Conservation (phyloP, 2,113 vertebrate species). For the Pterophyllum scalare region DNA sequence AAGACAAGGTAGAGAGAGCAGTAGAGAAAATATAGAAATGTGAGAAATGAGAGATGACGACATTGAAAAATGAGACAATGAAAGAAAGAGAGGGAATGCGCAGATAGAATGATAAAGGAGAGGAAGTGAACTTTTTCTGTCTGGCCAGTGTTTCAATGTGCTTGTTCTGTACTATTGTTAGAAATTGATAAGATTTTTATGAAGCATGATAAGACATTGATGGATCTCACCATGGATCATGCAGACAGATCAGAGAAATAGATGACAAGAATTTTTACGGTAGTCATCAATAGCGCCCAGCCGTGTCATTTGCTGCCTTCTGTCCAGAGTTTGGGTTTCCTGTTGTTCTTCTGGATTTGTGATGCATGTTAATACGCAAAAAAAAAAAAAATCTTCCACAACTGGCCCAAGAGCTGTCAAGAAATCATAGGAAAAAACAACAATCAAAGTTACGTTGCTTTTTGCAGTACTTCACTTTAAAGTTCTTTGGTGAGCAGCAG, state of each 20-base stretch:
- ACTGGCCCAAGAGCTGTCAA: neutral
- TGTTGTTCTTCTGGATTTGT: constrained; percentile 2
- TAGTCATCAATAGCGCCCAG: constrained; percentile 30
- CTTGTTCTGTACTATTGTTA: constrained; percentile 75
- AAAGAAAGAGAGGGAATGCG: constrained; percentile 52
- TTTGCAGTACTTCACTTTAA: neutral
- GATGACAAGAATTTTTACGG: constrained; percentile 21
- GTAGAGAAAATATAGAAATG: constrained; percentile 56
- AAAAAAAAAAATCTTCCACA: neutral
- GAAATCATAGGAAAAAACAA: neutral
- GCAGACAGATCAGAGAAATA: constrained; percentile 60
- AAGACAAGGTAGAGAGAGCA: constrained; percentile 35
- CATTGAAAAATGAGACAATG: constrained; percentile 75
- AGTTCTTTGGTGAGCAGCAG: neutral
- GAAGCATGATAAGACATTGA: constrained; percentile 73
- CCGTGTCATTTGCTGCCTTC: neutral
- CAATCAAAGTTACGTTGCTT: neutral
- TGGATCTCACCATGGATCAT: constrained; percentile 75
- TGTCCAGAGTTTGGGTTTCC: neutral
- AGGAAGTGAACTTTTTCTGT: constrained; percentile 62
- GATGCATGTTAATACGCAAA: neutral
- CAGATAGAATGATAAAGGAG: constrained; percentile 72
- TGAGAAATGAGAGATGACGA: constrained; percentile 69
- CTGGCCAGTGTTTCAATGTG: constrained; percentile 42
- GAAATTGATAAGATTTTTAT: constrained; percentile 80